Percentiles rank a stretch among this genome's conserved stretches.
Conservation (phyloP, 2,888 invertebrate genomes). For the Sinotaia quadrata region DNA sequence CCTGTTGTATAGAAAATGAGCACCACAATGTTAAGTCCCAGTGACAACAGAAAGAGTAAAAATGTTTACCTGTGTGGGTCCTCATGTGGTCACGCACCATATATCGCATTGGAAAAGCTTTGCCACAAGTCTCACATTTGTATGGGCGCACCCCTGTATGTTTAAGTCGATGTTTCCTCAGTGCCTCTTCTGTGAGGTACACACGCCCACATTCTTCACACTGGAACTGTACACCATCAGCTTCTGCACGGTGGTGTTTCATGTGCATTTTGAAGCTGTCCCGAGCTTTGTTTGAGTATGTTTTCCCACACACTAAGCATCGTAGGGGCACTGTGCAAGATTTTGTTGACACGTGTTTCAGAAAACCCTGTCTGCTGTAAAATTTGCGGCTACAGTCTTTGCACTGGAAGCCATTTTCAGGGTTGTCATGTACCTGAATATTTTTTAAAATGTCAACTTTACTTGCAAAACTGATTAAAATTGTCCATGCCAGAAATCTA, state of each 20-base stretch:
- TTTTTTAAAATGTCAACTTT: neutral
- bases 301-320: conserved; percentile 39
- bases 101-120: conserved; percentile 38
- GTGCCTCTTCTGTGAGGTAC: conserved; percentile 36
- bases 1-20: too few relatives aligned
- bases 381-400: conserved; percentile 35
- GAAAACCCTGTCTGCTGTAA: conserved; percentile 33
- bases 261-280: conserved; percentile 40
- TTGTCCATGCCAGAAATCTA: neutral
- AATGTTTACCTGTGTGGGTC: conserved; percentile 27
- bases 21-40: too few relatives aligned
- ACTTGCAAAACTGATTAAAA: neutral
- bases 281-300: conserved; percentile 37
- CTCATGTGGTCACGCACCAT: conserved; percentile 38
- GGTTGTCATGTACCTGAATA: conserved; percentile 36
- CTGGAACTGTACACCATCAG: conserved; percentile 33
- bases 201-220: conserved; percentile 38
- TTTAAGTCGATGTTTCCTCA: conserved; percentile 32
- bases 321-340: conserved; percentile 34
- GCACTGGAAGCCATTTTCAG: conserved; percentile 31
- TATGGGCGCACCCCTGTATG: conserved; percentile 35
- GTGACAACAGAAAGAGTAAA: neutral
- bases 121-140: conserved; percentile 33
- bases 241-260: conserved; percentile 36
- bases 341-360: conserved; percentile 30